Evolutionary conservation across 2,888 invertebrate genomes (phyloP), one percentile per base, ranked within the genome.

Genomic region (Athetis lepigone): DNA sequence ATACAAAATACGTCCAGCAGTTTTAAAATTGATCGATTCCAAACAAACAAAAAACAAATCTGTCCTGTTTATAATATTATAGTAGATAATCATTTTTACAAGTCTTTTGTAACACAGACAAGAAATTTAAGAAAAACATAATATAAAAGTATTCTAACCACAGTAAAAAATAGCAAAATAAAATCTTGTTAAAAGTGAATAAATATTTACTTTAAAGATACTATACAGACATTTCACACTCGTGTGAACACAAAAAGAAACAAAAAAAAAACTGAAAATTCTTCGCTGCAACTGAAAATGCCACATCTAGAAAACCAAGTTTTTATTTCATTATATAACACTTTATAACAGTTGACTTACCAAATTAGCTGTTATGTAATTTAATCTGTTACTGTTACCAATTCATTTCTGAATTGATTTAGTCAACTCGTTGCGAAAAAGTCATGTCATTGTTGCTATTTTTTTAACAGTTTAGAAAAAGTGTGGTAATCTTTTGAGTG

Each of bases 261-360:
- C 11, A 4, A 19, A 50, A 29, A 39, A 23, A 21, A 19, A 13
- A 9, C 21, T 11, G 13, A 36, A 37, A 25, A n/a, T 9, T 42
- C n/a, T 5, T 27, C 18, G 8, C 1, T 29, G n/a, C n/a, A n/a
- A 4, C 9, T 55, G 33, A 36, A 74, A 52, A 59, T 13, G 19
- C 9, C 36, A 39, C 11, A 8, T 37, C 11, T 19, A 5, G 8
- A 21, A 16, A 23, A 56, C 64, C 61, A 66, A 74, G 56, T 80
- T 77, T 60, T 39, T 52, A 46, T 25, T 43, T 8, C 18, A 27
- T 75, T 81, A 58, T 45, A 51, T 81, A 78, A 78, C 19, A 37
- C 19, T 47, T 46, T 62, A 61, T 43, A 55, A 56, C 55, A 58
- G 56, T 57, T 55, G 46, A 52, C 66, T 61, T 59, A 75, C 54